phyloP scores from a whole-genome alignment of 1,140 invertebrate genomes.

The Metopolophium dirhodum region DNA sequence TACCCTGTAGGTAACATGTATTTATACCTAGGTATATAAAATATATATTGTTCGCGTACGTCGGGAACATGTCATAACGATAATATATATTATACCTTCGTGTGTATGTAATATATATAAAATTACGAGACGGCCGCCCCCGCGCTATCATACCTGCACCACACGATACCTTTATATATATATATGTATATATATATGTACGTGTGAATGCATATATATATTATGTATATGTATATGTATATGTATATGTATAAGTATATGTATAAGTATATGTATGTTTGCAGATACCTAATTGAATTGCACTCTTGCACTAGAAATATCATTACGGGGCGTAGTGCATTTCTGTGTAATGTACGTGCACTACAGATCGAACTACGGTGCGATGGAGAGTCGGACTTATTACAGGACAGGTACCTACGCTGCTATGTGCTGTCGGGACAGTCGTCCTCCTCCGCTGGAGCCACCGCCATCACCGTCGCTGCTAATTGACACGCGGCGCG shows the following conservation, averaged over 20 bases:
- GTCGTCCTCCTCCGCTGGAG: not conserved
- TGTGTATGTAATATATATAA: not conserved
- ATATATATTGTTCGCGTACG: too few species aligned
- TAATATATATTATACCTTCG: not conserved
- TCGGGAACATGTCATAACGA: too few species aligned
- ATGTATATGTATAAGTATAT: too few species aligned
- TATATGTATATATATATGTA: too few species aligned
- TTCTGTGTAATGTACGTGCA: not conserved
- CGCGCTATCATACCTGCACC: too few species aligned
- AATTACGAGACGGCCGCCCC: not conserved
- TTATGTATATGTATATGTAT: too few species aligned
- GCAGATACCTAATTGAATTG: not conserved
- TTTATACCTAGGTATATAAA: too few species aligned
- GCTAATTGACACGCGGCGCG: conserved; percentile 16
- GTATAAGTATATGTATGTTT: too few species aligned
- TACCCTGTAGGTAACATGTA: too few species aligned
- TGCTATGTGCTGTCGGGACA: not conserved
- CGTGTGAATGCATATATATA: not conserved
- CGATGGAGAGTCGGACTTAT: not conserved
- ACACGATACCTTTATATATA: not conserved
- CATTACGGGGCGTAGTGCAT: conserved; percentile 2
- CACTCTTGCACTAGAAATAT: not conserved
- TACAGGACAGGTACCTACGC: not conserved
- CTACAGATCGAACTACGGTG: not conserved
- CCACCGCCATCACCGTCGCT: not conserved